Evolutionary conservation across 2,888 invertebrate species (phyloP), one percentile per base, ranked within the genome.

Genomic region (Erpobdella octoculata): DNA sequence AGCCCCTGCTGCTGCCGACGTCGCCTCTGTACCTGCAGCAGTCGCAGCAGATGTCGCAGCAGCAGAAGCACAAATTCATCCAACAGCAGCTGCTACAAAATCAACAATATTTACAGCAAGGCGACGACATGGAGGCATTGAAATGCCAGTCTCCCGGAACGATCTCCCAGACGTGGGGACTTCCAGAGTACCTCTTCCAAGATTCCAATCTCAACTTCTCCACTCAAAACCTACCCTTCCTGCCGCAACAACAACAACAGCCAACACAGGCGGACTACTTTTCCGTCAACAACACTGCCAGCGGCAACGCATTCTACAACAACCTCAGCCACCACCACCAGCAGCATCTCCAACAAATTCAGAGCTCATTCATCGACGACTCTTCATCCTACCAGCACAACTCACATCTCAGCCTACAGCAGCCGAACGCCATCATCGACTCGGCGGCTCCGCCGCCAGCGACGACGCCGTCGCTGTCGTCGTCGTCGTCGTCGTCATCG

Each of bases 1-100:
- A 62, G 4, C 46, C 46, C 33, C 69, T 48, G 3, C 48, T 48
- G n/a, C 6, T 58, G 18, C 48, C 46, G 33, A 53, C 38, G 35
- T 53, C 58, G 1, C 31, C 18, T 33, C 58, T 48, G 36, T 69
- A 48, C 58, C 68, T 28, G 48, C 67, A 67, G 31, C 67, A 67
- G 48, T 35, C 31, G 9, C 69, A 69, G 58, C 69, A 69, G 31
- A n/a, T n/a, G 33, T 33, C 28, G 53, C 21, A 6, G n/a, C 53
- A 12, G 28, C 53, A 53, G 28, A 53, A 53, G 53, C 53, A 53
- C 21, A 53, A 53, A 28, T n/a, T 53, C 12, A 5, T 53, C 1
- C 53, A 21, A 15, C 53, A 53, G 8, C 53, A 53, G n/a, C 18
- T 62, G 31, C 35, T 62, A n/a, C 62, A 33, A n/a, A 35, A 9